These are phyloP conservation scores for Actenoides hombroni DNA, from an alignment of 2,113 vertebrate genomes.

Conservation along the genomic window DNA sequence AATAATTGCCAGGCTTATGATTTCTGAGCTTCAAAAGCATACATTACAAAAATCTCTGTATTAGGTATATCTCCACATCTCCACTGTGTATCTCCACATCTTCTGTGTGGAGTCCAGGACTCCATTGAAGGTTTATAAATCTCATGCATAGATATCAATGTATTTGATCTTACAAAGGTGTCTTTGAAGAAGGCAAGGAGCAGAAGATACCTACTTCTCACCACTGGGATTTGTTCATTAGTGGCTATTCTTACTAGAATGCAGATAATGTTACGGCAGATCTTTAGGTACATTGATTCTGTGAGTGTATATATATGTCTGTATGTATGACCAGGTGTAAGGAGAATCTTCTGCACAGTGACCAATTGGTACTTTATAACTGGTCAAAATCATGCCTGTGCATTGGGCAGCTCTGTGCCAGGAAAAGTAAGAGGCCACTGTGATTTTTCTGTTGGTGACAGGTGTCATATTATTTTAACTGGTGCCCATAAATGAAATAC, in stretches of 20 bases:
- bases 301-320: too few relatives aligned
- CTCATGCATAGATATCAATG: fast-evolving
- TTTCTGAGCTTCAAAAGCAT: neutral
- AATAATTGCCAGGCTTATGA: neutral
- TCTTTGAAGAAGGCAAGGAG: neutral
- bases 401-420: neutral
- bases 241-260: neutral
- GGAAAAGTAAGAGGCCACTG: neutral
- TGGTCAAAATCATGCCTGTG: neutral
- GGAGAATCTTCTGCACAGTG: neutral
- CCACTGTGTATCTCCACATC: neutral
- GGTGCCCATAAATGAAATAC: neutral
- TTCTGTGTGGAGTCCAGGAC: neutral
- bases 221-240: neutral
- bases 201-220: neutral
- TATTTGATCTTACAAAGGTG: neutral
- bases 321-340: neutral
- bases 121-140: neutral
- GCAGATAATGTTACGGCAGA: neutral
- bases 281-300: neutral
- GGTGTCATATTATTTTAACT: neutral
- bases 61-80: neutral
- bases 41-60: neutral
- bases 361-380: neutral
- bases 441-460: neutral